Evolutionary conservation across 2,797 vertebrate species (phyloP), one percentile per base, ranked within the genome.

Genomic region (Spatula clypeata): DNA sequence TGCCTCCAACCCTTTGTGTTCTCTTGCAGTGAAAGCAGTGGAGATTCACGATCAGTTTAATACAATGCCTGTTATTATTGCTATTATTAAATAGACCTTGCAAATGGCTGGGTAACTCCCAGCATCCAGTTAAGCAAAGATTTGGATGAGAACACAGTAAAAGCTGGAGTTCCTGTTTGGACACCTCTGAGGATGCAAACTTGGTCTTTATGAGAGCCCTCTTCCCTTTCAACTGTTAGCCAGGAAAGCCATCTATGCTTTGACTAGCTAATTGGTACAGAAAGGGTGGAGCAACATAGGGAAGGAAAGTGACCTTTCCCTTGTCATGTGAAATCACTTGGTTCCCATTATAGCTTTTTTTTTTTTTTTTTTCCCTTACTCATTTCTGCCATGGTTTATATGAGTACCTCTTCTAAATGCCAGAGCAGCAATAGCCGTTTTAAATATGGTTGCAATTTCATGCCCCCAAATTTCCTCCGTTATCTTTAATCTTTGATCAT

Each of bases 401-500:
- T 21, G 94, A 96, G 79, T 66, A 45, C 86, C 92, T 96, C 75
- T 93, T 96, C 70, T 90, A 94, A 94, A 92, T 80, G 74, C 88
- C 69, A 66, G 55, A 94, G 94, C 95, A 97, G 96, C 93, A 93
- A 94, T 96, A 96, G 93, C 95, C 36, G 1, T 93, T 97, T 97
- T 97, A 98, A 98, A 98, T 97, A 97, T 92, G 94, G 96, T 97
- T 96, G 92, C 90, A 67, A 94, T 97, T 97, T 95, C 94, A 95
- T 90, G 95, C 69, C 93, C 88, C 86, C 90, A 85, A 55, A 93
- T 97, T 96, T 97, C 79, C 95, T 96, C 53, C 3, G 79, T 92
- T 97, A 85, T 96, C 95, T 95, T 96, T 95, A 96, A 97, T 94
- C 91, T 94, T 93, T 91, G 90, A 90, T 90, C 88, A 51, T 96